These are phyloP conservation scores for Mnemiopsis leidyi DNA, from an alignment of 37 sponge, comb jelly and placozoan genomes.

Conservation along the genomic window DNA sequence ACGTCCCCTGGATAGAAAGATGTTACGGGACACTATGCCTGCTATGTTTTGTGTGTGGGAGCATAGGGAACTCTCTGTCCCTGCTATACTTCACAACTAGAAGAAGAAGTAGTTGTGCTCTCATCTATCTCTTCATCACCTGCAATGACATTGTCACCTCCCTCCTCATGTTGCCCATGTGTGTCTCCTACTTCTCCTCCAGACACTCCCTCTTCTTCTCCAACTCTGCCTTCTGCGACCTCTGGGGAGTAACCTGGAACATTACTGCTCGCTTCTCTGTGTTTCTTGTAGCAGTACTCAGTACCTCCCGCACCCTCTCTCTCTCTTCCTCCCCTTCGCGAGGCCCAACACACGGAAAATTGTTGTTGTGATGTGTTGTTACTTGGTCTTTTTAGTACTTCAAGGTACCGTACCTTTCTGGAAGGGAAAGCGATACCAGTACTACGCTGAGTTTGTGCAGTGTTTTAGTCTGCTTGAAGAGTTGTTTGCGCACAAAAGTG, in stretches of 20 bases:
- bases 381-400: neutral
- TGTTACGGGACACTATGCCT: neutral
- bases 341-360: neutral
- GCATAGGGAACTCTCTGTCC: neutral
- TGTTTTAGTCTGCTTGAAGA: neutral
- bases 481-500: neutral
- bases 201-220: neutral
- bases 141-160: neutral
- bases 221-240: neutral
- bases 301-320: neutral
- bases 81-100: neutral
- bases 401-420: neutral
- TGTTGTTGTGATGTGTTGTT: neutral
- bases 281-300: neutral
- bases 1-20: neutral
- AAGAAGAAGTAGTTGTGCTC: neutral
- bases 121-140: neutral
- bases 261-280: neutral
- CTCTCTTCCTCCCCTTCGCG: slow-evolving; percentile 46
- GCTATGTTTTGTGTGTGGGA: slow-evolving; percentile 20
- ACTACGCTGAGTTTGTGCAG: neutral
- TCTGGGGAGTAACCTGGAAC: neutral
- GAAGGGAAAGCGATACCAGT: neutral
- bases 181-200: neutral
- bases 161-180: neutral